Evolutionary conservation across 2,888 invertebrate species (phyloP).

Genomic region (Alsophila aescularia): DNA sequence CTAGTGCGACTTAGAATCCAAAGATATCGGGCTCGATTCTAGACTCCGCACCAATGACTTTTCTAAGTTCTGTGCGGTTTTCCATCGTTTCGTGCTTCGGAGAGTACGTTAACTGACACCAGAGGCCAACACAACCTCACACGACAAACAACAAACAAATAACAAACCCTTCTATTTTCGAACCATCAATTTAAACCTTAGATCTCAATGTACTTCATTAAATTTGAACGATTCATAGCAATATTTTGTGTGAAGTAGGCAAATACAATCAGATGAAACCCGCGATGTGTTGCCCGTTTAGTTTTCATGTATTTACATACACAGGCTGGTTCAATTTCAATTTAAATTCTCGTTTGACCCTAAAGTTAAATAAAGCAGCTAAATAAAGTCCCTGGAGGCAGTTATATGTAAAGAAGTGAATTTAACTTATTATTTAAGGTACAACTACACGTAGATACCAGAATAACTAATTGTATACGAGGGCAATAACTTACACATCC

Average conservation of each 20-base stretch:
- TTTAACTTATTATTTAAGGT: background rate
- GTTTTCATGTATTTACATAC: slow-evolving; percentile 1
- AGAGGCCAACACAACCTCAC: too few species aligned
- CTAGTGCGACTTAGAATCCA: too few species aligned
- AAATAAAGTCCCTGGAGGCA: background rate
- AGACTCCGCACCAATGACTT: too few species aligned
- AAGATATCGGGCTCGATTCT: too few species aligned
- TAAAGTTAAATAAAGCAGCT: slow-evolving; percentile 5
- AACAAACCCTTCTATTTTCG: too few species aligned
- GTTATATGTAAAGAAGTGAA: background rate
- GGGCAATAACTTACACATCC: too few species aligned
- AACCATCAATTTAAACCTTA: too few species aligned
- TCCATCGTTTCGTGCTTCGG: too few species aligned
- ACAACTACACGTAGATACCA: background rate
- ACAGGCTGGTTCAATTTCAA: background rate
- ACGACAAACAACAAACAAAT: too few species aligned
- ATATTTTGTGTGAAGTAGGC: background rate
- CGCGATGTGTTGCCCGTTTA: slow-evolving; percentile 1
- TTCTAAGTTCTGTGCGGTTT: too few species aligned
- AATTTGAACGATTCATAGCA: background rate
- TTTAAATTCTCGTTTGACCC: slow-evolving; percentile 2
- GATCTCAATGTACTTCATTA: too few species aligned
- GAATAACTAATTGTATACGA: background rate
- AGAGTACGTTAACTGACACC: too few species aligned
- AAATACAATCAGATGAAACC: background rate